phyloP scores from a whole-genome alignment of 2,888 invertebrate species.

The Phasia obesa region DNA sequence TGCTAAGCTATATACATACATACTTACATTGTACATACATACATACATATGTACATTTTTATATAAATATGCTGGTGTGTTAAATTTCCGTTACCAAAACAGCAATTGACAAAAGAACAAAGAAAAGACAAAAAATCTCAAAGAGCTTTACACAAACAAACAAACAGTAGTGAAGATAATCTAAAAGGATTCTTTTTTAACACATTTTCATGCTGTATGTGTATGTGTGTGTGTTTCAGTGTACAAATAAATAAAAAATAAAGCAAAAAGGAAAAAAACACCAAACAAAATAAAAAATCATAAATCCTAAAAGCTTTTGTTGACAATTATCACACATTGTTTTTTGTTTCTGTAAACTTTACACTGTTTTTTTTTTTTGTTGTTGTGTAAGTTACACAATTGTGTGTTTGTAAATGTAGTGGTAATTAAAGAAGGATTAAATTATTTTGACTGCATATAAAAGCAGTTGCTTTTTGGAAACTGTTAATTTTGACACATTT shows the following conservation, averaged over 20 bases:
- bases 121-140: neutral
- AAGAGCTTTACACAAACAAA: slow-evolving; percentile 8
- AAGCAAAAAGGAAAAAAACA: slow-evolving; percentile 32
- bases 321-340: slow-evolving; percentile 61
- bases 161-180: slow-evolving; percentile 29
- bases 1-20: neutral
- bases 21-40: too few species aligned
- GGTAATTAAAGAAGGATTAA: slow-evolving; percentile 47
- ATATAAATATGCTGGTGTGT: slow-evolving; percentile 53
- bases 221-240: slow-evolving; percentile 6
- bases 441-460: slow-evolving; percentile 35
- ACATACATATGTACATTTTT: neutral
- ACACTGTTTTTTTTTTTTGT: slow-evolving; percentile 1
- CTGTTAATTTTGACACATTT: slow-evolving; percentile 43
- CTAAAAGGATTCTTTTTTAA: slow-evolving; percentile 58
- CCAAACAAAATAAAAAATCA: slow-evolving; percentile 19
- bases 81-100: slow-evolving; percentile 67
- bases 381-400: neutral
- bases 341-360: slow-evolving; percentile 22
- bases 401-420: slow-evolving; percentile 22
- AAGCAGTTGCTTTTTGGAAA: slow-evolving; percentile 24
- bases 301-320: slow-evolving; percentile 67
- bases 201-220: slow-evolving; percentile 9
- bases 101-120: slow-evolving; percentile 41
- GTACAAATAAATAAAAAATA: slow-evolving; percentile 30